Base-by-base conservation (phyloP, 2,797 vertebrate genomes). In the Enteromius afrohamiltoni region DNA sequence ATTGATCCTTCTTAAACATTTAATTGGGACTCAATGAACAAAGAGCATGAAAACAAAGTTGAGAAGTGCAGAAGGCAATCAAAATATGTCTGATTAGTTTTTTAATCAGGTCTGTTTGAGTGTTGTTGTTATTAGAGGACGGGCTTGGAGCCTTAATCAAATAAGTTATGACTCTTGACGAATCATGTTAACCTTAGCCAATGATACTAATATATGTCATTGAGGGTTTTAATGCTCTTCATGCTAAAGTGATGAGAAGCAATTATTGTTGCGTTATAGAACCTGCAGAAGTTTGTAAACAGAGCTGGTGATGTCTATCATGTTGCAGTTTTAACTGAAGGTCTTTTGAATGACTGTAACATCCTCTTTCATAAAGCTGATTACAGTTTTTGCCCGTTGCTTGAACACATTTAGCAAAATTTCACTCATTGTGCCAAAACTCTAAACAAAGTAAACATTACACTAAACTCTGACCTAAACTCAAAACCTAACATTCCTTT, bases 21-120 rank as follows among this genome's bases (percentile, higher is more conserved):
- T 86, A 67, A 84, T 76, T 87, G 76, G 70, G 70, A 82, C 67
- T 77, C 77, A 47, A 71, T 23, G 16, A 53, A 51, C 65, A 42
- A 58, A 23, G 75, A 75, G 45, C 69, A 29, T 77, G 79, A 79
- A 68, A 21, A 75, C 31, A 37, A 77, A 82, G 51, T 69, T 71
- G 91, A 86, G 90, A 60, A 62, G 23, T 85, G 91, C 86, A 74
- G 90, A 85, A 83, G 85, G 89, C 90, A 91, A 92, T 92, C 91
- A 91, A 83, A 89, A 88, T 86, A 86, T 90, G 77, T 89, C 89
- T 93, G 93, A 94, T 93, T 92, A 89, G 88, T 92, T 88, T 89
- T 90, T 78, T 90, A 90, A 89, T 92, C 90, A 91, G 91, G 87
- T 89, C 88, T 51, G 84, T 90, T 88, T 91, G 91, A 91, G 89